Conservation (phyloP, 2,888 invertebrate species). For the Oegoconia quadripuncta region DNA sequence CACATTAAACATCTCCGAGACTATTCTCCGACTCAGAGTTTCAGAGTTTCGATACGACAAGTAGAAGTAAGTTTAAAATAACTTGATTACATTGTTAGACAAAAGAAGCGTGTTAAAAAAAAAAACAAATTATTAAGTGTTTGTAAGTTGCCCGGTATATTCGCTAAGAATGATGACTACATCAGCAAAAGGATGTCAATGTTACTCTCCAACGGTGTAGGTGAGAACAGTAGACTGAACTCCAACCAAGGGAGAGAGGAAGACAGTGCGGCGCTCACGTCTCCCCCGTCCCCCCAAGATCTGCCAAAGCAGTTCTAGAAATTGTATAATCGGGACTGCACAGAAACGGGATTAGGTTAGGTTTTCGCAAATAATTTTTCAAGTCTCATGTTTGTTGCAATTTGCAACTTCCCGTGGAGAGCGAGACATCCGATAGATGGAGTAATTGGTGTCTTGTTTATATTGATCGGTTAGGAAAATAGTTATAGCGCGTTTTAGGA, state of each 20-base stretch:
- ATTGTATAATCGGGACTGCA: constrained; percentile 40
- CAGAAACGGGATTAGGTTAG: constrained; percentile 30
- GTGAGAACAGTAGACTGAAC: constrained; percentile 67
- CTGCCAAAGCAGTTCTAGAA: constrained; percentile 36
- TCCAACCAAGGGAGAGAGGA: constrained; percentile 37
- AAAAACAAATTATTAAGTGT: too few species aligned
- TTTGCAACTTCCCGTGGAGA: constrained; percentile 59
- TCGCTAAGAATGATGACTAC: too few species aligned
- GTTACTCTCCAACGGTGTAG: constrained; percentile 54
- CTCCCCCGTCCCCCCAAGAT: constrained; percentile 37
- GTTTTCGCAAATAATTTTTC: constrained; percentile 30
- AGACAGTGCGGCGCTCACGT: constrained; percentile 48
- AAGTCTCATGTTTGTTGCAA: constrained; percentile 20
- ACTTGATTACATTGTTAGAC: too few species aligned
- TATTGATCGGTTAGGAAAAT: constrained; percentile 21
- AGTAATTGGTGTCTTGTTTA: too few species aligned
- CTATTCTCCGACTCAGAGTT: too few species aligned
- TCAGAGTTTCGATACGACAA: too few species aligned
- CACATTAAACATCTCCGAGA: too few species aligned
- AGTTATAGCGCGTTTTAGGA: constrained; percentile 35
- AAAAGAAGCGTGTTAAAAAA: too few species aligned
- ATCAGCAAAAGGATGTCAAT: constrained; percentile 51
- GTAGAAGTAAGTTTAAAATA: too few species aligned
- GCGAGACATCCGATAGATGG: constrained; percentile 46
- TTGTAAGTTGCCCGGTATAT: too few species aligned